Percentiles rank a stretch among this genome's conserved stretches.
Conservation (phyloP, 2,797 vertebrate genomes). For the Thalassophryne amazonica region DNA sequence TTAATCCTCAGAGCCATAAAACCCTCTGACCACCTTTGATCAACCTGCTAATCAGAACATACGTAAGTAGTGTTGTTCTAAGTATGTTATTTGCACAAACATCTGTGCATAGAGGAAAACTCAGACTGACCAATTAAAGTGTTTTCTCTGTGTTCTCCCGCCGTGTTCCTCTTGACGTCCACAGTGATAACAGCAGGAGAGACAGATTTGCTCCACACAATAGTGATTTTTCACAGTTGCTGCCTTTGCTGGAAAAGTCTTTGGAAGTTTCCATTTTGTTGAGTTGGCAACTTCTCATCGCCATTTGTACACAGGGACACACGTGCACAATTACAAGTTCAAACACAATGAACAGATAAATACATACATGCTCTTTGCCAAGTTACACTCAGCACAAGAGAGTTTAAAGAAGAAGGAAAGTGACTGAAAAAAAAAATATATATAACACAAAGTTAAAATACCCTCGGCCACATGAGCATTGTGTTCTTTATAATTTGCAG, state of each 20-base stretch:
- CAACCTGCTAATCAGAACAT: too few species aligned
- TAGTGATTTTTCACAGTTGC: constrained; percentile 36
- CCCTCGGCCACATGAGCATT: too few species aligned
- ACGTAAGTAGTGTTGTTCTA: not conserved
- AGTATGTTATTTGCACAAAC: constrained; percentile 3
- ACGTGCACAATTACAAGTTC: not conserved
- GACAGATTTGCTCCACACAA: constrained; percentile 32
- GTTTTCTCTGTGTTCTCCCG: constrained; percentile 29
- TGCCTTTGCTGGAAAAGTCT: constrained; percentile 31
- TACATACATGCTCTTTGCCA: not conserved
- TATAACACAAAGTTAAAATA: too few species aligned
- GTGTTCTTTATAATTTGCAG: too few species aligned
- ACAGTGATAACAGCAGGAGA: constrained; percentile 40
- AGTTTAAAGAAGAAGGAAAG: constrained; percentile 16
- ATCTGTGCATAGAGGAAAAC: constrained; percentile 37
- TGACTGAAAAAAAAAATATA: too few species aligned
- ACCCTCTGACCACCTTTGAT: too few species aligned
- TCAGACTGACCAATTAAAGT: constrained; percentile 54
- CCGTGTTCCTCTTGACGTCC: constrained; percentile 47
- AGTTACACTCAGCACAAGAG: constrained; percentile 4
- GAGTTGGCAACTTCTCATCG: constrained; percentile 32
- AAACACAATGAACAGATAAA: constrained; percentile 7
- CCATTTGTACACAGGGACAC: not conserved
- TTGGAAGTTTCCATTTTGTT: constrained; percentile 47
- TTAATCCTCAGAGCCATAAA: too few species aligned